Conservation (phyloP, 2,888 invertebrate genomes). For the Nemapogon koenigi region DNA sequence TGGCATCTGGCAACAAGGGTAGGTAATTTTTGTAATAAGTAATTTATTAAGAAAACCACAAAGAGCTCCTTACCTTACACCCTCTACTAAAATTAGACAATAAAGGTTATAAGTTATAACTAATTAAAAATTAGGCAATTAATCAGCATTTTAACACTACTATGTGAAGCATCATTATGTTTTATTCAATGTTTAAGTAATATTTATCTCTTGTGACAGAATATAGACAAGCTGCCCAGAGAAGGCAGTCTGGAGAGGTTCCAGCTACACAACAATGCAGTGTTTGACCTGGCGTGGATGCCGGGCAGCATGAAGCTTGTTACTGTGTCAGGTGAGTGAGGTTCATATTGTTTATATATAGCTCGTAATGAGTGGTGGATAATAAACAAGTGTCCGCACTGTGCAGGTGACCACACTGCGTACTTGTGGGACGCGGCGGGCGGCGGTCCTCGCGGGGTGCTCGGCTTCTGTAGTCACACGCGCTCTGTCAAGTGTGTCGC, state of each 20-base stretch:
- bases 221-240: slow-evolving; percentile 36
- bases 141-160: no score
- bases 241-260: slow-evolving; percentile 45
- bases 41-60: no score
- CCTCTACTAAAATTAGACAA: no score
- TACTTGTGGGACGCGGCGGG: slow-evolving; percentile 77
- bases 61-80: no score
- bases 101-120: no score
- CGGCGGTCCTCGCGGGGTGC: slow-evolving; percentile 43
- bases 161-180: no score
- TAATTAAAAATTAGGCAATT: no score
- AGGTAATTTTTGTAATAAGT: no score
- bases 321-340: slow-evolving; percentile 72
- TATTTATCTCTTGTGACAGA: slow-evolving; percentile 29
- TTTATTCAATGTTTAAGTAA: background rate
- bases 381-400: background rate
- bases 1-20: no score
- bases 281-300: slow-evolving; percentile 90
- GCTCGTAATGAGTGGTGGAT: background rate
- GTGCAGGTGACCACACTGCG: slow-evolving; percentile 78
- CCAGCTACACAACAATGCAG: slow-evolving; percentile 82
- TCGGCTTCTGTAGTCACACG: slow-evolving; percentile 77
- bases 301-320: slow-evolving; percentile 77
- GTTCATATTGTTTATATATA: background rate
- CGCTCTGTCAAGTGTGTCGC: slow-evolving; percentile 80